Conservation (phyloP, 1,140 invertebrate genomes). For the Ylistrum balloti region DNA sequence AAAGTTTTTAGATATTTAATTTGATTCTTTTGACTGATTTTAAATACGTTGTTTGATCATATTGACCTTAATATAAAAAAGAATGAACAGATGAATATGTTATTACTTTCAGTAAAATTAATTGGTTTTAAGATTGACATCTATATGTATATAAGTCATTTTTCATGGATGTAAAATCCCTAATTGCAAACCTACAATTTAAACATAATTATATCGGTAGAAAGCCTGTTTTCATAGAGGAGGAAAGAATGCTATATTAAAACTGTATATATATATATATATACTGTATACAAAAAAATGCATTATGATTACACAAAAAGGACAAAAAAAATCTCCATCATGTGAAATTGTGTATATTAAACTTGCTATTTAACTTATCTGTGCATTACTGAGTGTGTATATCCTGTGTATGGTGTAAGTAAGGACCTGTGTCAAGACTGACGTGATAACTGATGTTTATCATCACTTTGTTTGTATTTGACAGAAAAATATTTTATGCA, state of each 20-base stretch:
- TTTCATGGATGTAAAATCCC: not conserved
- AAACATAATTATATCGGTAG: not conserved
- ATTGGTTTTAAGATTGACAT: not conserved
- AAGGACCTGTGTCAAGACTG: not conserved
- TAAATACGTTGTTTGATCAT: not conserved
- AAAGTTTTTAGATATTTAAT: not conserved
- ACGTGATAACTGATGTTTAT: not conserved
- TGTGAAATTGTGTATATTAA: slow-evolving; percentile 16
- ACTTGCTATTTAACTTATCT: slow-evolving; percentile 24
- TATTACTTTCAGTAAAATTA: not conserved
- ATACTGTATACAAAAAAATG: not conserved
- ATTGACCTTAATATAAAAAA: not conserved
- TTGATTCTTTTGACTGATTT: slow-evolving; percentile 1
- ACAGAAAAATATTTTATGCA: slow-evolving; percentile 40
- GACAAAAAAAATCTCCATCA: slow-evolving; percentile 7
- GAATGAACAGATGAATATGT: too few relatives aligned
- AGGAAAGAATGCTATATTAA: not conserved
- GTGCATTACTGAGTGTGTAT: not conserved
- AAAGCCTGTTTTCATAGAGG: not conserved
- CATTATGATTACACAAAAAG: not conserved
- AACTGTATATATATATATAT: not conserved
- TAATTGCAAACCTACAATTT: not conserved
- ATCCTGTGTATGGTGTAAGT: not conserved
- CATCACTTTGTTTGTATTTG: slow-evolving; percentile 30
- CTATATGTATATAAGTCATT: not conserved